Conservation (phyloP, 1,140 invertebrate genomes). For the Cephus cinctus region DNA sequence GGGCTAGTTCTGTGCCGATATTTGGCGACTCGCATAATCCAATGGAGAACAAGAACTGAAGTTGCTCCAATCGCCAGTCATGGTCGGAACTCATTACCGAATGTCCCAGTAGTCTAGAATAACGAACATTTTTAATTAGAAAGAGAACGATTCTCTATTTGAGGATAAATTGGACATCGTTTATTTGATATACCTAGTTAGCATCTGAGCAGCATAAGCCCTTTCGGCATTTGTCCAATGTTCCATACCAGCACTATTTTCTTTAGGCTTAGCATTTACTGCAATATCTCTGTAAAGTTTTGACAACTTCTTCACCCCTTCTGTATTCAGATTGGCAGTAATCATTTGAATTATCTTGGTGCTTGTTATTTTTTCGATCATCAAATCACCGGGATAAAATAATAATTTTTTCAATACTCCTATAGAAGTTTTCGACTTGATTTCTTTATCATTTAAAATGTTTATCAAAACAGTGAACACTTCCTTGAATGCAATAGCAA, state of each 20-base stretch:
- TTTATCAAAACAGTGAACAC: constrained; percentile 58
- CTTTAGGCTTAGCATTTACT: constrained; percentile 52
- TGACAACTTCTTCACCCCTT: constrained; percentile 63
- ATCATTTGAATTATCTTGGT: constrained; percentile 63
- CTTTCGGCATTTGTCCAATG: constrained; percentile 68
- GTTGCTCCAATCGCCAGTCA: constrained; percentile 65
- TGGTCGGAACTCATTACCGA: constrained; percentile 59
- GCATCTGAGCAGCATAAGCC: constrained; percentile 63
- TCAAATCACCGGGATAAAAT: constrained; percentile 65
- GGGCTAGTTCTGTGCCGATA: constrained; percentile 60
- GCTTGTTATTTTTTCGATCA: constrained; percentile 70
- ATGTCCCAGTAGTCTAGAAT: constrained; percentile 62
- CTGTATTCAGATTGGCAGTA: constrained; percentile 59
- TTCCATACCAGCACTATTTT: constrained; percentile 48
- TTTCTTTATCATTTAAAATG: constrained; percentile 52
- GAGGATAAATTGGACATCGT: background rate
- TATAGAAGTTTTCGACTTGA: constrained; percentile 57
- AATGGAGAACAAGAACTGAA: constrained; percentile 65
- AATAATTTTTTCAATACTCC: constrained; percentile 63
- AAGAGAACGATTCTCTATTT: background rate
- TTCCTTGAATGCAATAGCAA: constrained; percentile 49
- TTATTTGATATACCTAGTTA: constrained; percentile 53
- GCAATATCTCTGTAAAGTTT: constrained; percentile 62
- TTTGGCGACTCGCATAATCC: constrained; percentile 64
- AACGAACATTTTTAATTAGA: constrained; percentile 2